Base-by-base conservation (phyloP, 2,888 invertebrate genomes). In the Linyphia triangularis region DNA sequence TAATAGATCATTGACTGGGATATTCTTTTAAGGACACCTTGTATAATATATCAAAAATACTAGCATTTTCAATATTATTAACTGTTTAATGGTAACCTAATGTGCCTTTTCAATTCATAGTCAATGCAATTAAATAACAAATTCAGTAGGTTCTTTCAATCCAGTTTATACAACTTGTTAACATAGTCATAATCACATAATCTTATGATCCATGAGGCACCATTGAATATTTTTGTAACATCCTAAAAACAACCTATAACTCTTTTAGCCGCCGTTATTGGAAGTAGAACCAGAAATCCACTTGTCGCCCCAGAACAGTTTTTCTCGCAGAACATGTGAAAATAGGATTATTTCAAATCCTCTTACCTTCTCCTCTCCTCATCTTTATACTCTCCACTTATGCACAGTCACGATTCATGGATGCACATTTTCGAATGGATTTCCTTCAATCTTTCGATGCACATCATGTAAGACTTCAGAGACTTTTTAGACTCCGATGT, bases 301-400 rank as follows among this genome's bases (percentile, higher is more conserved):
- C 61, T 77, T 77, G 75, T 77, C 75, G 61, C 61, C 24, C 61
- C 24, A 24, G 61, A 77, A 61, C 33, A 77, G 73, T 33, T 28
- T 37, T 30, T 7, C 33, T 61, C 22, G 3, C n/a, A 26, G 24
- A 59, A 77, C 75, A 33, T 61, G 75, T 24, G 75, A 61, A 77
- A 61, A 77, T 37, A 61, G 75, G 75, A 77, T 77, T 77, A 77
- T 24, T 37, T 37, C 6, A 61, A 77, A 77, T 77, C 75, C 75
- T 61, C 59, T 77, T 77, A 61, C 37, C 75, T 24, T 37, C 24
- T 16, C 61, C 57, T 57, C 19, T 13, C n/a, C 43, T 43, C 16
- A 16, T 43, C 43, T 16, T 43, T 43, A 43, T 43, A 43, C 67
- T 33, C 33, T 33, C 28, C 61, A 61, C 75, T 61, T 77, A 77